These are phyloP conservation scores for Sarcophilus harrisii DNA, from an alignment of 2,797 vertebrate species.

Conservation along the genomic window DNA sequence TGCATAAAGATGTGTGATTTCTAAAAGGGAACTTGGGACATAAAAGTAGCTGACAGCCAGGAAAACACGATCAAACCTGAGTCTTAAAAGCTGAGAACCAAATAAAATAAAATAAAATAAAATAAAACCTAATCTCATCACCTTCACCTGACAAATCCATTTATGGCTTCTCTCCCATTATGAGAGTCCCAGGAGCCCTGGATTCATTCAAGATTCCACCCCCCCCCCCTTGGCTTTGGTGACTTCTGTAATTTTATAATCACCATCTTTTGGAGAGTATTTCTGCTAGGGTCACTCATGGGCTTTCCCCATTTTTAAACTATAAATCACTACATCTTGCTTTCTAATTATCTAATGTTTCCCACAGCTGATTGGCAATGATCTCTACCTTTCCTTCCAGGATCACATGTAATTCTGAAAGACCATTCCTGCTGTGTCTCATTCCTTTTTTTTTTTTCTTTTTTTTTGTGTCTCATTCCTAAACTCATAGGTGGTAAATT, in stretches of 20 bases:
- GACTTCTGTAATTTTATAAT: conserved; percentile 4
- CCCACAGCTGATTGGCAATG: conserved; percentile 38
- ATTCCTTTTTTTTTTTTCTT: background rate
- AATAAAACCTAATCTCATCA: background rate
- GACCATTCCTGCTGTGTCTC: background rate
- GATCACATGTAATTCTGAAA: background rate
- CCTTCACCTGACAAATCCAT: background rate
- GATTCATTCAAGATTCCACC: background rate
- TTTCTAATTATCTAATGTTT: conserved; percentile 33
- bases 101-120: background rate
- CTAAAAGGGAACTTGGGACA: conserved; percentile 15
- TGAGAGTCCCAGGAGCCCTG: background rate
- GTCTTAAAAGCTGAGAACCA: background rate
- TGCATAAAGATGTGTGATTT: background rate
- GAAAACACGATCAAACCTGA: conserved; percentile 31
- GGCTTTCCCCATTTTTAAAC: conserved; percentile 28
- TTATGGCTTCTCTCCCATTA: background rate
- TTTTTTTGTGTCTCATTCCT: background rate
- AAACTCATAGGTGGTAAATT: background rate
- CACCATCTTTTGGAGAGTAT: conserved; percentile 6
- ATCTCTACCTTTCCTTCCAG: conserved; percentile 17
- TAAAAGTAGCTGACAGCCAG: conserved; percentile 49
- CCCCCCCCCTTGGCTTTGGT: conserved; percentile 29
- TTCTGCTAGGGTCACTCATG: background rate
- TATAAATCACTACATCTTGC: background rate